Conservation (phyloP, 2,113 vertebrate genomes). For the Brachyhypopomus gauderio region DNA sequence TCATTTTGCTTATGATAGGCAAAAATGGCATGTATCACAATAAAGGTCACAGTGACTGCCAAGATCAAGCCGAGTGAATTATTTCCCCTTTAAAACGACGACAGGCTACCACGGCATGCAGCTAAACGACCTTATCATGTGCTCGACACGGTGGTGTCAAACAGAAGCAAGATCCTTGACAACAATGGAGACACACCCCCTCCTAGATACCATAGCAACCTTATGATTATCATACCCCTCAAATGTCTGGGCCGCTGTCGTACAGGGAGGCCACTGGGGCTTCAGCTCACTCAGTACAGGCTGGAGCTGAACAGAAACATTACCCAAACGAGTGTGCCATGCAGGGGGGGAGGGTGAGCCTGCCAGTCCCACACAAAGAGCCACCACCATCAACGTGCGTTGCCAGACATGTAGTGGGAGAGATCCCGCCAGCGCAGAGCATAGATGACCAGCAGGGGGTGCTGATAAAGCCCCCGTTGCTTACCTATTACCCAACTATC, state of each 20-base stretch:
- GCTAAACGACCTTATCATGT: conserved; percentile 17
- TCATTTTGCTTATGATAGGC: background rate
- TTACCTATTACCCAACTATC: background rate
- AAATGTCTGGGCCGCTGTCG: conserved; percentile 48
- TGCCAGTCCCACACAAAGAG: conserved; percentile 44
- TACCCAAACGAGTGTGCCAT: conserved; percentile 42
- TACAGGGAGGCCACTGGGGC: conserved; percentile 48
- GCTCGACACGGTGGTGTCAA: conserved; percentile 18
- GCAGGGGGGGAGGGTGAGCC: background rate
- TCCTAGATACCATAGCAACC: conserved; percentile 50
- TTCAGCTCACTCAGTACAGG: conserved; percentile 30
- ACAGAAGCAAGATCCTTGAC: conserved; percentile 28
- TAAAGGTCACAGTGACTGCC: background rate
- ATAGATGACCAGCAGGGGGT: background rate
- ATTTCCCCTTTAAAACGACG: conserved; percentile 10
- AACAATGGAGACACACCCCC: conserved; percentile 47
- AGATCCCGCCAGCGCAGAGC: background rate
- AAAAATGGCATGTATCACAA: background rate
- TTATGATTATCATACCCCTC: conserved; percentile 59
- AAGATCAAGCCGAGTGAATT: background rate
- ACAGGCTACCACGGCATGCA: background rate
- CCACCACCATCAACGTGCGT: conserved; percentile 27
- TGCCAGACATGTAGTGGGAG: conserved; percentile 15
- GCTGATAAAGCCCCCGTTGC: background rate
- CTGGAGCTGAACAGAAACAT: conserved; percentile 26